A percentile compares a stretch with the other conserved stretches of the same genome.
phyloP scores from a whole-genome alignment of 2,888 invertebrate genomes.

The Allolobophora icterica region DNA sequence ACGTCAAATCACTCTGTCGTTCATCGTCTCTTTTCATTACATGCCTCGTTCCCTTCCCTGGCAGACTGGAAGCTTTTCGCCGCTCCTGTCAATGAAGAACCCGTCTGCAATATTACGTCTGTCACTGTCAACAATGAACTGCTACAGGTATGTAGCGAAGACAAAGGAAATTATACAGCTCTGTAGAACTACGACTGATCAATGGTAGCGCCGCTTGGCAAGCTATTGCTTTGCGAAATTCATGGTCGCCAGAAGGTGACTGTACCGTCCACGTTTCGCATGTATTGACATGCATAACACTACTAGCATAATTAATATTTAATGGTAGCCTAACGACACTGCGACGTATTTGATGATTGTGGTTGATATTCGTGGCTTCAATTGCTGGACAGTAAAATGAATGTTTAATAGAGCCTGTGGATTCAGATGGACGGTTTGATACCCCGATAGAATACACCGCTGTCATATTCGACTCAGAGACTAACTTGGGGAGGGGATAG shows the following conservation, averaged over 20 bases:
- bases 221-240: neutral
- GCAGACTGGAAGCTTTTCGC: neutral
- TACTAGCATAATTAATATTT: neutral
- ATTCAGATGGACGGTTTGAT: neutral
- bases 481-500: too few relatives aligned
- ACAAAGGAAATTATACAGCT: neutral
- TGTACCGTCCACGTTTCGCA: neutral
- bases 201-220: neutral
- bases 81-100: neutral
- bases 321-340: neutral
- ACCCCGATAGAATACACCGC: too few relatives aligned
- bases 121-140: neutral
- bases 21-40: slow-evolving; percentile 3
- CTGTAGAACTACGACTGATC: neutral
- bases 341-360: neutral
- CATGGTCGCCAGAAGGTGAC: neutral
- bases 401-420: neutral
- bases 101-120: too few relatives aligned
- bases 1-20: neutral
- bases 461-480: neutral
- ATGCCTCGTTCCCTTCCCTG: neutral
- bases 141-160: neutral
- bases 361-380: neutral
- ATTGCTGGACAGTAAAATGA: neutral
- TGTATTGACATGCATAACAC: neutral